Evolutionary conservation across 2,888 invertebrate genomes (phyloP).

Genomic region (Leptopilina drosophilae): DNA sequence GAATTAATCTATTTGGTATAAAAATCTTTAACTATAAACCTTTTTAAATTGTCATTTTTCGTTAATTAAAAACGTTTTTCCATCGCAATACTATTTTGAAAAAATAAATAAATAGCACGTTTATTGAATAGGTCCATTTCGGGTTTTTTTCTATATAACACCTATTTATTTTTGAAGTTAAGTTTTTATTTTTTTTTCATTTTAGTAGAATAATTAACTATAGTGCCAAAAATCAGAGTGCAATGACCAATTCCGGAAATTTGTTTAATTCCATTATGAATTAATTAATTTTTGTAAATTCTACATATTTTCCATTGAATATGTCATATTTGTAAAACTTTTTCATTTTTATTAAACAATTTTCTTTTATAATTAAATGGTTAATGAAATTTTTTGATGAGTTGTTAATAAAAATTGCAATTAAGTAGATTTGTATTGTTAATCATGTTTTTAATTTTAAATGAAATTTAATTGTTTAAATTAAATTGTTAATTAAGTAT

Average conservation of each 20-base stretch:
- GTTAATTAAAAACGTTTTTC: neutral
- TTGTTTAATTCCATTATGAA: neutral
- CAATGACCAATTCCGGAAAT: conserved; percentile 8
- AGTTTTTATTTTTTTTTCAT: conserved; percentile 11
- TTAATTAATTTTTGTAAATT: neutral
- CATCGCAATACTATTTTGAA: conserved; percentile 29
- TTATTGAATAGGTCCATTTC: conserved; percentile 13
- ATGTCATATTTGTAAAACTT: neutral
- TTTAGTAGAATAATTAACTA: conserved; percentile 15
- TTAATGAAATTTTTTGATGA: too few species aligned
- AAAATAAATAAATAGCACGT: neutral
- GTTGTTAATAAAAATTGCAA: too few species aligned
- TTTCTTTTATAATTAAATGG: too few species aligned
- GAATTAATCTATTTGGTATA: too few species aligned
- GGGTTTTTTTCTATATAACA: conserved; percentile 1
- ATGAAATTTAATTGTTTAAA: too few species aligned
- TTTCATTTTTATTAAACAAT: too few species aligned
- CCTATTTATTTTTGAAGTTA: conserved; percentile 4
- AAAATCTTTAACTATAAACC: too few species aligned
- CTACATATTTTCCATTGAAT: neutral
- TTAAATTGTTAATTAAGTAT: too few species aligned
- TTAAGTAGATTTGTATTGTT: too few species aligned
- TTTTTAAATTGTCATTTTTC: neutral
- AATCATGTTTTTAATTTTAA: too few species aligned
- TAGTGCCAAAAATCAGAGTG: conserved; percentile 30